Conservation (phyloP, 2,888 invertebrate species). For the Meta bourneti region DNA sequence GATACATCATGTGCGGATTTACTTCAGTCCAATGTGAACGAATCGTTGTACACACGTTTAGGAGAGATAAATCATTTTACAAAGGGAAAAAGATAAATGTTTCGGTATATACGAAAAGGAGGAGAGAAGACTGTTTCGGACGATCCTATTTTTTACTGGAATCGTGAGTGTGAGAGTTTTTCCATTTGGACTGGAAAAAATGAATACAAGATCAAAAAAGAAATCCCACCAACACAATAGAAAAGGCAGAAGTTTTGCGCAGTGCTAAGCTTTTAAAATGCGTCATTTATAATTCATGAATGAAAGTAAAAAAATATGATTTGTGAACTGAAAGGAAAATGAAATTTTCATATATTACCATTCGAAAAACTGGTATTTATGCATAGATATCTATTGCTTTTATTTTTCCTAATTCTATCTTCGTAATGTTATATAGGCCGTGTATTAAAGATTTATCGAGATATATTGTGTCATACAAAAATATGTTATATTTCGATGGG, state of each 20-base stretch:
- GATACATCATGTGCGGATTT: not conserved
- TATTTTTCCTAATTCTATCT: not conserved
- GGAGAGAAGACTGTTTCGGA: too few relatives aligned
- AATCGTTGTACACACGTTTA: not conserved
- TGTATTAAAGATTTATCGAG: constrained; percentile 8
- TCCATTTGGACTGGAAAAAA: constrained; percentile 10
- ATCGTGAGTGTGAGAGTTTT: not conserved
- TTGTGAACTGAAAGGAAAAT: not conserved
- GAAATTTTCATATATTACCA: constrained; percentile 31
- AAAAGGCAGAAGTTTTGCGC: not conserved
- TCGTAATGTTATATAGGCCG: not conserved
- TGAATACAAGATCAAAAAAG: not conserved
- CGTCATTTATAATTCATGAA: constrained; percentile 52
- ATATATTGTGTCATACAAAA: constrained; percentile 24
- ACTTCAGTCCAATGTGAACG: not conserved
- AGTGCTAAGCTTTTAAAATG: constrained; percentile 12
- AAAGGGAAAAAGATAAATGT: not conserved
- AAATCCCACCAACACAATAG: constrained; percentile 8
- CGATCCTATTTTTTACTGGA: not conserved
- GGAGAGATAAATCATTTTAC: not conserved
- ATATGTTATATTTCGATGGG: not conserved
- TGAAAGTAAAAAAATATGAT: constrained; percentile 21
- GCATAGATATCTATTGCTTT: constrained; percentile 8
- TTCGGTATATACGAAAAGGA: too few relatives aligned
- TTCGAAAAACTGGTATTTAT: constrained; percentile 21